These are phyloP conservation scores for Bradysia coprophila DNA, from an alignment of 1,140 invertebrate species.

Conservation along the genomic window DNA sequence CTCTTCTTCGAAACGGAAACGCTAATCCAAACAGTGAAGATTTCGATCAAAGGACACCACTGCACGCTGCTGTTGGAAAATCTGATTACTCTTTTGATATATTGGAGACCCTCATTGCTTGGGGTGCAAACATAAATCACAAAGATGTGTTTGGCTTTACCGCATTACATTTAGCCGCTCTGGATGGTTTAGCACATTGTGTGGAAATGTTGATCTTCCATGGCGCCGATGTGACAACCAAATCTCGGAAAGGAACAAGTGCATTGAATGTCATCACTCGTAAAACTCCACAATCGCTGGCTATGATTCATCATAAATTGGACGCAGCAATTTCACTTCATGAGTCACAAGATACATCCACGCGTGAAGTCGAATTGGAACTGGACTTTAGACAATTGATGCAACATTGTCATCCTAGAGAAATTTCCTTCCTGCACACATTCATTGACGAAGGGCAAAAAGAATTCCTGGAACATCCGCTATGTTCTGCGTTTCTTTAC, in stretches of 20 bases:
- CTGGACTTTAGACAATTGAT: constrained; percentile 60
- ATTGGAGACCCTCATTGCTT: constrained; percentile 49
- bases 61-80: constrained; percentile 62
- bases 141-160: constrained; percentile 80
- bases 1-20: constrained; percentile 45
- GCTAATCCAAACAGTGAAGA: constrained; percentile 57
- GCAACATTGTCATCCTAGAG: constrained; percentile 56
- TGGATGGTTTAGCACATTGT: constrained; percentile 63
- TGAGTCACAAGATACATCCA: constrained; percentile 53
- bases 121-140: constrained; percentile 65
- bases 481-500: constrained; percentile 65
- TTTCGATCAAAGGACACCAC: constrained; percentile 51
- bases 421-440: constrained; percentile 62
- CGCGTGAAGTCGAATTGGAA: constrained; percentile 61
- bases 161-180: constrained; percentile 67
- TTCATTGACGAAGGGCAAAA: constrained; percentile 70
- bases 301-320: constrained; percentile 53
- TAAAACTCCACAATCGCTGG: constrained; percentile 62
- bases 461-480: constrained; percentile 59
- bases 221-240: constrained; percentile 67
- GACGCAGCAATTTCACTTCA: constrained; percentile 59
- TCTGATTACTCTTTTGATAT: constrained; percentile 54
- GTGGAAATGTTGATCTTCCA: constrained; percentile 64
- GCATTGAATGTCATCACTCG: constrained; percentile 63
- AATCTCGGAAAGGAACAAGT: constrained; percentile 64